Base-by-base conservation (phyloP, 1,140 invertebrate genomes). In the Drosophila setifemur region DNA sequence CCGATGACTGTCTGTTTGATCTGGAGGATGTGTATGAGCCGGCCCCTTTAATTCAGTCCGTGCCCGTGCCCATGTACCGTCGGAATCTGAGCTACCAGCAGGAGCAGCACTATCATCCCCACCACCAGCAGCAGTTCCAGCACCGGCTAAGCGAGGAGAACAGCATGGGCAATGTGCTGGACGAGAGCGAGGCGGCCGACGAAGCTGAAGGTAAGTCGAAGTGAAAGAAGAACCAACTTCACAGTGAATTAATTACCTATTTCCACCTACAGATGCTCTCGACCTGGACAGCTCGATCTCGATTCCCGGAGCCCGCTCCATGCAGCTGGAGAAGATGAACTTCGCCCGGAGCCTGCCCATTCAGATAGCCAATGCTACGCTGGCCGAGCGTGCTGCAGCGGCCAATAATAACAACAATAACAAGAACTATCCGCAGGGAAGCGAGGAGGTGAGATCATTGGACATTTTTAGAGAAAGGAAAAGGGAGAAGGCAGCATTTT, bases 301-400 rank as follows among this genome's bases (percentile, higher is more conserved):
- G 18, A 88, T 89, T 70, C 63, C 83, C 2, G 64, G 67, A 25
- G 52, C 37, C 2, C 63, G 60, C 37, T 25, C 61, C 16, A 73
- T 37, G 7, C 18, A 64, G 42, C 61, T 64, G 11, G 48, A 77
- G 44, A 23, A 23, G 47, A 43, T 71, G 61, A 90, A 88, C 63
- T 88, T 88, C 25, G 89, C 83, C 35, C 68, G 75, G 16, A 90
- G 89, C 68, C 57, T 90, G 67, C 89, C 89, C 54, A 89, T 90
- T 11, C 75, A 89, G 49, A 90, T 90, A 43, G 71, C 83, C 43
- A 89, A 88, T 49, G 77, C 83, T 4, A 77, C 79, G 40, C 26
- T 85, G 64, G 79, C 58, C 8, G 72, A 73, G 40, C 69, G 72
- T 29, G 53, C 48, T 14, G 33, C 58, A 18, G 75, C 14, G 12